Evolutionary conservation across 2,797 vertebrate species (phyloP), one percentile per base, ranked within the genome.

Genomic region (Cercopithecus mitis): DNA sequence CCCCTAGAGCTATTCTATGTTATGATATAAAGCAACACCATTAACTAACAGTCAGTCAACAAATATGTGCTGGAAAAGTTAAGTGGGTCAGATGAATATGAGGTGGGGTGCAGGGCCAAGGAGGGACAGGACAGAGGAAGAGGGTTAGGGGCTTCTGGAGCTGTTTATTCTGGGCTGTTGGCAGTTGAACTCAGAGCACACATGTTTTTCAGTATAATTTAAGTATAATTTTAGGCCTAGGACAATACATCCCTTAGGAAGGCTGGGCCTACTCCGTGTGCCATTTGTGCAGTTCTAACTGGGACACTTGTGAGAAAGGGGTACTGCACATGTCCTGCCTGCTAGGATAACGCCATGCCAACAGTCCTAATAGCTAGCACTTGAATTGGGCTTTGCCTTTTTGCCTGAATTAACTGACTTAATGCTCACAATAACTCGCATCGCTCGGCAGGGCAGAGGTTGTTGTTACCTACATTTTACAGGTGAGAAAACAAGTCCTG

Each of bases 191-290:
- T 80, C 33, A n/a, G n/a, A 52, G 30, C 45, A 0, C 30, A 2
- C 1, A 0, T 22, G 11, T 36, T 61, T 90, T 6, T 67, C 76
- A 83, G 52, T 7, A 2, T 15, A 43, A 39, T 25, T 10, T 12
- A 47, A 73, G 43, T 20, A 15, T 22, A 33, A 39, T 36, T 43
- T 24, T n/a, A 91, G 41, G 30, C 24, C 33, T 17, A 3, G 7
- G 39, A 45, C 43, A 8, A 1, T 11, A 7, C 4, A 0, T n/a
- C 27, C 25, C 43, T 58, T 20, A 5, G 52, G n/a, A 80, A 85
- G 64, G 8, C 33, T 8, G 1, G 41, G 30, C 58, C 27, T 13
- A 13, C 25, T 19, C 4, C 0, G 0, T 0, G 3, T 8, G 25
- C 8, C 27, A 25, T 64, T n/a, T 5, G 6, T 20, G 24, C 1